phyloP scores from a whole-genome alignment of 2,113 vertebrate genomes.

The Cinclus mexicanus region DNA sequence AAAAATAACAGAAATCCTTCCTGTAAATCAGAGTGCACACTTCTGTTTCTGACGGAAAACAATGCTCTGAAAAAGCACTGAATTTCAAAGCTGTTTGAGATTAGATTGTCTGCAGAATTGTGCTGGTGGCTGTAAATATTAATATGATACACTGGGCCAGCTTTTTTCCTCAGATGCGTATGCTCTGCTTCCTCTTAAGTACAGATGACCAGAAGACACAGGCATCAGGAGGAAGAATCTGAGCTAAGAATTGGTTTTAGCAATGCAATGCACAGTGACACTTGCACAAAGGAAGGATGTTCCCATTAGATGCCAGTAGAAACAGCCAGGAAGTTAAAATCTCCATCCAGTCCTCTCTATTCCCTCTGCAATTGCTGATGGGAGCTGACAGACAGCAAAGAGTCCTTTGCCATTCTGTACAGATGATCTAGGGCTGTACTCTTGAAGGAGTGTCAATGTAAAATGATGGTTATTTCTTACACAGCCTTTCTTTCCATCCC shows the following conservation, averaged over 20 bases:
- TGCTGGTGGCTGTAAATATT: constrained; percentile 34
- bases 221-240: neutral
- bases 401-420: neutral
- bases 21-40: neutral
- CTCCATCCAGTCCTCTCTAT: neutral
- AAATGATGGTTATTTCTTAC: neutral
- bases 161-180: neutral
- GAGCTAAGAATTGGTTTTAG: neutral
- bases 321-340: neutral
- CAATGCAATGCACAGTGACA: neutral
- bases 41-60: neutral
- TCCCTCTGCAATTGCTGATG: neutral
- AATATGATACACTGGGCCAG: neutral
- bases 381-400: neutral
- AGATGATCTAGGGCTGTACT: neutral
- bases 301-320: neutral
- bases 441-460: neutral
- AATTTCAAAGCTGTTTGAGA: constrained; percentile 24
- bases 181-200: neutral
- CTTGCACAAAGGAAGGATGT: neutral
- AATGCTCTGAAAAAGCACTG: neutral
- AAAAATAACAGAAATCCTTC: neutral
- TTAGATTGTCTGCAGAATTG: neutral
- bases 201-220: neutral
- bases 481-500: neutral